phyloP scores from a whole-genome alignment of 2,888 invertebrate genomes.

The Megaustenia siamemsis region DNA sequence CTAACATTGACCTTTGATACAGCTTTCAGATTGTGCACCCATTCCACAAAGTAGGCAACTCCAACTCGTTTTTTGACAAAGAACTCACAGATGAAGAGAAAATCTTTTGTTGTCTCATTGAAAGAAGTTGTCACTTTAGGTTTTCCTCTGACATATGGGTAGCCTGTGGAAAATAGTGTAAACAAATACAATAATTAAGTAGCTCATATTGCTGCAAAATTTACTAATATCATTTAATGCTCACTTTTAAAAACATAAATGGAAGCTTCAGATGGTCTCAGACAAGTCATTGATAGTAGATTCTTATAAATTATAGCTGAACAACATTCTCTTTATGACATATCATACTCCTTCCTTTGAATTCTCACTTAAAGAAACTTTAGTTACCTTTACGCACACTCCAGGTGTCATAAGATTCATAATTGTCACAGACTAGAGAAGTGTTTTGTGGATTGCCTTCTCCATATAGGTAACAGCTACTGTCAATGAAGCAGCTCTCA shows the following conservation, averaged over 20 bases:
- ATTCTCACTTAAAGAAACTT: no score
- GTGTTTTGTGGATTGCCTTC: conserved; percentile 60
- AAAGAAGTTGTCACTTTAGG: conserved; percentile 57
- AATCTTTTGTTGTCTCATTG: conserved; percentile 54
- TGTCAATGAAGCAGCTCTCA: conserved; percentile 64
- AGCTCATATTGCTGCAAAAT: background rate
- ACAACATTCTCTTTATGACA: no score
- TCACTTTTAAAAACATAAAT: no score
- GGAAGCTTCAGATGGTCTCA: no score
- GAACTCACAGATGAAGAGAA: conserved; percentile 60
- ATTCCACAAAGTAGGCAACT: conserved; percentile 55
- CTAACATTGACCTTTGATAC: conserved; percentile 25
- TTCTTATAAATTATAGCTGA: no score
- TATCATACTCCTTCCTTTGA: no score
- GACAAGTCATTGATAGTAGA: no score
- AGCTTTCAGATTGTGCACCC: conserved; percentile 53
- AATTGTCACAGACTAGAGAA: conserved; percentile 61
- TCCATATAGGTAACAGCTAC: conserved; percentile 61
- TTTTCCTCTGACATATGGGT: conserved; percentile 59
- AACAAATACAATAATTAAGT: background rate
- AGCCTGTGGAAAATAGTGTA: conserved; percentile 51
- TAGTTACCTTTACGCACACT: conserved; percentile 59
- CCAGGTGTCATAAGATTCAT: conserved; percentile 60
- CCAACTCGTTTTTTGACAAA: conserved; percentile 47
- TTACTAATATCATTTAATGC: background rate